Base-by-base conservation (phyloP, 35 echinoderm and acorn worm species). In the Lytechinus variegatus region DNA sequence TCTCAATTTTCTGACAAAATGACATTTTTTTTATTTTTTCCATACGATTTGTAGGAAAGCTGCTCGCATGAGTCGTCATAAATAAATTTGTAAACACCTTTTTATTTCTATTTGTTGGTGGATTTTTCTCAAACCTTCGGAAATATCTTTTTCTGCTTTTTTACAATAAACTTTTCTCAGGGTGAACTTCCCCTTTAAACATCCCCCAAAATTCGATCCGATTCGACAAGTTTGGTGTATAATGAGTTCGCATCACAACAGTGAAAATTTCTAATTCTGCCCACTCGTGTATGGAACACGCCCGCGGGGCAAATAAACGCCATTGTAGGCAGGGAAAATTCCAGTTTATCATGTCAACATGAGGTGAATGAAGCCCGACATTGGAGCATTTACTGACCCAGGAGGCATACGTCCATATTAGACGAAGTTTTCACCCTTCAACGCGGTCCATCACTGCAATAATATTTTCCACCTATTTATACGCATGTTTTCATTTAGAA, bases 341-440 rank as follows among this genome's bases (percentile, higher is more conserved):
- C 66, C 66, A 79, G 66, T 79, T 79, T 16, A 79, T 79, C 66
- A 79, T 79, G 66, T 79, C 66, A 79, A 79, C 66, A 79, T 79
- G 66, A 6, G 66, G 66, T 79, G 66, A 79, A 79, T 79, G n/a
- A 79, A 79, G 66, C 66, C n/a, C 66, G 66, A 79, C 66, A 79
- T 79, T 24, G 66, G 19, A 24, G 66, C 66, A 79, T 79, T 79
- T 24, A 79, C 66, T 19, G 66, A 79, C 66, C 66, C 66, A 16
- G 66, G 19, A 79, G 66, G 66, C 66, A n/a, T 79, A 16, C 21
- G n/a, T 2, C 5, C 66, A 2, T 79, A 24, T 79, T 6, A 79
- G 66, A 79, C 21, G 66, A 79, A 79, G 66, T 79, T 79, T 19
- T 5, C 16, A 24, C 1, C 3, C 66, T 79, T 16, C n/a, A 16